phyloP scores from a whole-genome alignment of 2,888 invertebrate species.

The Hemistola chrysoprasaria region DNA sequence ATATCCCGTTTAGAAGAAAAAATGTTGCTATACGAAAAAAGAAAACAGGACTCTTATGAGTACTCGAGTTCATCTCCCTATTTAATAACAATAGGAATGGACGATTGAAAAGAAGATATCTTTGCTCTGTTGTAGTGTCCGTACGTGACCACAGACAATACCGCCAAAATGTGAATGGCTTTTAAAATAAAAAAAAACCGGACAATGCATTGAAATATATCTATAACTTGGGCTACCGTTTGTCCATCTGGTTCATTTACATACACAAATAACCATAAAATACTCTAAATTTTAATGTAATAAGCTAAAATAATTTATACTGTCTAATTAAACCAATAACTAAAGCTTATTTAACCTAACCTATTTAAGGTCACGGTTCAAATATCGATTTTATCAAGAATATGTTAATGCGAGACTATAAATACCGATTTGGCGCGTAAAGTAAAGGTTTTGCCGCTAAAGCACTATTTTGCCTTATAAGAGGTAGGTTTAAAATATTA shows the following conservation, averaged over 20 bases:
- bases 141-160: constrained; percentile 76
- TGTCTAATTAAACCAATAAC: background rate
- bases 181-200: constrained; percentile 28
- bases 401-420: too few species aligned
- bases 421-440: too few species aligned
- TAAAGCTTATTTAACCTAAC: too few species aligned
- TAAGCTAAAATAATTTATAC: too few species aligned
- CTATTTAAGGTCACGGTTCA: background rate
- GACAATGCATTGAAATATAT: constrained; percentile 41
- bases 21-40: constrained; percentile 2
- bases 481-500: constrained; percentile 26
- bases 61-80: constrained; percentile 19
- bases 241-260: constrained; percentile 50
- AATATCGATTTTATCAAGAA: background rate
- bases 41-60: constrained; percentile 38
- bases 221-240: constrained; percentile 45
- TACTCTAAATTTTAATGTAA: constrained; percentile 1
- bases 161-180: constrained; percentile 39
- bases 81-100: constrained; percentile 16
- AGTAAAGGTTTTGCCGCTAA: background rate
- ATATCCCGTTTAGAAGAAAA: constrained; percentile 39
- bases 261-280: constrained; percentile 29
- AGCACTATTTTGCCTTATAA: constrained; percentile 1
- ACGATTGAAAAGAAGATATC: constrained; percentile 5
- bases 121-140: constrained; percentile 34